Conservation (phyloP, 2,888 invertebrate species). For the Drosophila testacea region DNA sequence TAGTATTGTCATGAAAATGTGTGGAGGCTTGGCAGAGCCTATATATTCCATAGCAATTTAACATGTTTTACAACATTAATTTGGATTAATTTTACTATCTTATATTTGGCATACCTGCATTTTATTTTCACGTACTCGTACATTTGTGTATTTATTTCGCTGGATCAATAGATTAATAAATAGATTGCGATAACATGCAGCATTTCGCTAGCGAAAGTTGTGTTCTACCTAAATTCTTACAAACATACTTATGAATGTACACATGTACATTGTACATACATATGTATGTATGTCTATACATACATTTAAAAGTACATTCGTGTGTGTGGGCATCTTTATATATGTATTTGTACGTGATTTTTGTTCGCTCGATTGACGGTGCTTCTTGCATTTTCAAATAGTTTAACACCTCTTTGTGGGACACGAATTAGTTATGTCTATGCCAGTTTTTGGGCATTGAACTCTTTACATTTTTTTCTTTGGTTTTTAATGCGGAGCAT, state of each 20-base stretch:
- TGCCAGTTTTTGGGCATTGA: slow-evolving; percentile 67
- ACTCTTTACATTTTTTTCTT: slow-evolving; percentile 29
- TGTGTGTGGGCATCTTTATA: neutral
- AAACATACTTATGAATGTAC: neutral
- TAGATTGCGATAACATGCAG: neutral
- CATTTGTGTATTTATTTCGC: no score
- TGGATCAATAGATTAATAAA: slow-evolving; percentile 13
- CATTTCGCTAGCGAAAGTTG: neutral
- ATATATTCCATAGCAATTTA: no score
- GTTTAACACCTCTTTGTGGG: slow-evolving; percentile 66
- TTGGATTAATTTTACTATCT: no score
- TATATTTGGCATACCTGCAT: no score
- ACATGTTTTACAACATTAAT: no score
- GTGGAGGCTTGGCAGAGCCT: no score
- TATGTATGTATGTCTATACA: neutral
- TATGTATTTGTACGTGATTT: slow-evolving; percentile 38
- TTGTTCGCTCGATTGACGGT: slow-evolving; percentile 21
- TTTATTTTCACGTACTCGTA: no score
- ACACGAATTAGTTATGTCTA: slow-evolving; percentile 49
- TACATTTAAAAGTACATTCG: neutral
- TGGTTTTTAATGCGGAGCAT: slow-evolving; percentile 51
- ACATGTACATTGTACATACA: neutral
- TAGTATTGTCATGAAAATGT: no score
- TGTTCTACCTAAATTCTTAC: neutral
- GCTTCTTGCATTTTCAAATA: slow-evolving; percentile 61